phyloP scores from a whole-genome alignment of 2,888 invertebrate genomes.

The Beris chalybata region DNA sequence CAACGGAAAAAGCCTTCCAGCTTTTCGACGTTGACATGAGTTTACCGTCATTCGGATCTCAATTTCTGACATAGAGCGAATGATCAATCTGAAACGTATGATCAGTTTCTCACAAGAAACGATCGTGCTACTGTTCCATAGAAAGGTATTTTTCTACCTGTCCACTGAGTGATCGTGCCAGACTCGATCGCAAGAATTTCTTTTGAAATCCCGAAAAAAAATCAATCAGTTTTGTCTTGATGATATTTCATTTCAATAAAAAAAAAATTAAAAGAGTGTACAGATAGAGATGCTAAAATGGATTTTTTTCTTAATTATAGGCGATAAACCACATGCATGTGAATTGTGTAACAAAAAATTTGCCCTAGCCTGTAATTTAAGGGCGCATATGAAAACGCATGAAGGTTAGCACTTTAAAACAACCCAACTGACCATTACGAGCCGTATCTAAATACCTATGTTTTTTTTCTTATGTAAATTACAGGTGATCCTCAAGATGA shows the following conservation, averaged over 20 bases:
- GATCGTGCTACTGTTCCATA: constrained; percentile 26
- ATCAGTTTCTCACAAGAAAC: constrained; percentile 13
- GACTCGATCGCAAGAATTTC: constrained; percentile 25
- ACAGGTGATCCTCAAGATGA: constrained; percentile 65
- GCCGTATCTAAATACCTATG: constrained; percentile 26
- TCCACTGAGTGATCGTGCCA: constrained; percentile 20
- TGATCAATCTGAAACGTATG: constrained; percentile 35
- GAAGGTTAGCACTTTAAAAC: constrained; percentile 60
- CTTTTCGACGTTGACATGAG: constrained; percentile 31
- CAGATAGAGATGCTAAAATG: background rate
- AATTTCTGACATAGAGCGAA: constrained; percentile 33
- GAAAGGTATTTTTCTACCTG: constrained; percentile 25
- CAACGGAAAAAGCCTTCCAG: constrained; percentile 26
- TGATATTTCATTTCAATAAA: background rate
- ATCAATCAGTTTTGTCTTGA: constrained; percentile 4
- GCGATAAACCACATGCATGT: constrained; percentile 74
- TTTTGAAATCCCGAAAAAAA: constrained; percentile 1
- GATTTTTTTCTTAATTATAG: constrained; percentile 55
- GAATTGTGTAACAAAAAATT: constrained; percentile 71
- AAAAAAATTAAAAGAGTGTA: background rate
- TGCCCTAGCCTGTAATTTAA: constrained; percentile 71
- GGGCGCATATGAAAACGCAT: constrained; percentile 74
- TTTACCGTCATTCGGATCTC: constrained; percentile 29
- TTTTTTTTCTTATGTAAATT: constrained; percentile 10
- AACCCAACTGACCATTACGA: background rate